A percentile compares a stretch with the other conserved stretches of the same genome.
Evolutionary conservation across 2,888 invertebrate species (phyloP).

Genomic region (Cremastinae sp.): DNA sequence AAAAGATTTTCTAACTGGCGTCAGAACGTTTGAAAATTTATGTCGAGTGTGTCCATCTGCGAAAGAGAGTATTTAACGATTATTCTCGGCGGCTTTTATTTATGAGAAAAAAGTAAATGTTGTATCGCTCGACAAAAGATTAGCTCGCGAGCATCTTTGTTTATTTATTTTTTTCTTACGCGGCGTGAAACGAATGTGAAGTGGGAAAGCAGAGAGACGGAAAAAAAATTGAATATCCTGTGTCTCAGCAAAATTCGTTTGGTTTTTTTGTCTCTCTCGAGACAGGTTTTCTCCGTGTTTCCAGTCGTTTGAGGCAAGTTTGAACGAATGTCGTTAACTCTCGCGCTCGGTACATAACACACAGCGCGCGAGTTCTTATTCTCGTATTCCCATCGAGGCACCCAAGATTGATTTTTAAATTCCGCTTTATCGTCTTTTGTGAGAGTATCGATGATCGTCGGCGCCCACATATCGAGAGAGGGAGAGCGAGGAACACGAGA

Average conservation of each 20-base stretch:
- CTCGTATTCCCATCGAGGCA: background rate
- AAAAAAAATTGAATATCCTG: conserved; percentile 3
- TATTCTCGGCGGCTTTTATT: background rate
- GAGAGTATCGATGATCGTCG: conserved; percentile 16
- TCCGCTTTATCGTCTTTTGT: background rate
- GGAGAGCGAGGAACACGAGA: background rate
- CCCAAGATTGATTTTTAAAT: conserved; percentile 21
- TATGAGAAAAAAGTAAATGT: conserved; percentile 1
- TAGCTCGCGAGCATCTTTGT: conserved; percentile 3
- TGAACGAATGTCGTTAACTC: conserved; percentile 1
- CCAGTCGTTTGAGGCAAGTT: background rate
- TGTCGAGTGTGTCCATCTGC: too few species aligned
- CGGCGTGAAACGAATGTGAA: conserved; percentile 17
- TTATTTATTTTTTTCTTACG: conserved; percentile 4
- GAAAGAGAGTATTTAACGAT: too few species aligned
- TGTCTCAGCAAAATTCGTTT: background rate
- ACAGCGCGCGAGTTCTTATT: conserved; percentile 1
- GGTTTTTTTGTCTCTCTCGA: background rate
- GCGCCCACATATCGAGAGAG: conserved; percentile 16
- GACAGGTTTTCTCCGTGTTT: conserved; percentile 28
- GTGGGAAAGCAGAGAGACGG: background rate
- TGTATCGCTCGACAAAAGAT: background rate
- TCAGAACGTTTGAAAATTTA: conserved; percentile 13
- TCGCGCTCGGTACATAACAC: conserved; percentile 14
- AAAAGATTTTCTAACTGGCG: background rate